A percentile compares a stretch with the other conserved stretches of the same genome.
Evolutionary conservation across 2,113 vertebrate genomes (phyloP).

Genomic region (Sander lucioperca): DNA sequence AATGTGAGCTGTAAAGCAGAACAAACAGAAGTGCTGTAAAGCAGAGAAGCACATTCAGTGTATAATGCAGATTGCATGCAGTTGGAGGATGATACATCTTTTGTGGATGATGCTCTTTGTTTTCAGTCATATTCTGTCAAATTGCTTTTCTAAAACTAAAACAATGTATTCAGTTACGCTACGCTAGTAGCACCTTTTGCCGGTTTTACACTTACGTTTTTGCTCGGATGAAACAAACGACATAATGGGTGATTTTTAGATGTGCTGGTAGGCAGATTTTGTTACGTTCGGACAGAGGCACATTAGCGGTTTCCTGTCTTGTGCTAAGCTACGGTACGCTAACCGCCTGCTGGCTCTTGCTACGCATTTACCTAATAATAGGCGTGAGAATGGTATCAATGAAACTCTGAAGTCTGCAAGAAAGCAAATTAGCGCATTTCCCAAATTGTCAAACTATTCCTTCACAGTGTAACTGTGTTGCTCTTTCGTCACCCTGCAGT

Average conservation of each 20-base stretch:
- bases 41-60: not conserved
- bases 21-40: not conserved
- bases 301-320: too few relatives aligned
- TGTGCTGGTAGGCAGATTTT: too few relatives aligned
- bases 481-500: not conserved
- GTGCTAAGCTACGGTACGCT: too few relatives aligned
- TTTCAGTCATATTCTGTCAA: not conserved
- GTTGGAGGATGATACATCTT: not conserved
- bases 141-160: not conserved
- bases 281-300: too few relatives aligned
- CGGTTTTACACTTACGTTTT: not conserved
- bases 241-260: too few relatives aligned
- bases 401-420: not conserved
- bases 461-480: not conserved
- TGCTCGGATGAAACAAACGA: not conserved
- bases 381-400: not conserved
- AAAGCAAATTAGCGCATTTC: not conserved
- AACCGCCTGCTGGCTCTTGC: too few relatives aligned
- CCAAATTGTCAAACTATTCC: not conserved
- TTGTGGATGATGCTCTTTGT: not conserved
- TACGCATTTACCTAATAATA: not conserved
- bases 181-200: not conserved
- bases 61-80: constrained; percentile 2
- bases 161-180: not conserved
- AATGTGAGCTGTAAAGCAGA: not conserved